Evolutionary conservation across 2,113 vertebrate genomes (phyloP).

Genomic region (Callocephalon fimbriatum): DNA sequence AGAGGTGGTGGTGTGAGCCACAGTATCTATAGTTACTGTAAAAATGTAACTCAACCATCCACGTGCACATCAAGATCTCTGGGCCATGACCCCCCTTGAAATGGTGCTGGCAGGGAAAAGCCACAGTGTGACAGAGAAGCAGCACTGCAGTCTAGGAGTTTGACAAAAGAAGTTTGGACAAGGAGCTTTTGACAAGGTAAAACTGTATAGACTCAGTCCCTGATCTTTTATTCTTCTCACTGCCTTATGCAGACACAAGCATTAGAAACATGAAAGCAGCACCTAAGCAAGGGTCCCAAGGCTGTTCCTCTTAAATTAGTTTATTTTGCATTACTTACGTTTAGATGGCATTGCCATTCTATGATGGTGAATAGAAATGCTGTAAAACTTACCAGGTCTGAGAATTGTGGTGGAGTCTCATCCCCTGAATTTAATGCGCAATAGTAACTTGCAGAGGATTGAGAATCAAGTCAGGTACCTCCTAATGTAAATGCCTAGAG

Average conservation of each 20-base stretch:
- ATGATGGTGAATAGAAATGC: not conserved
- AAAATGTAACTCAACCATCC: not conserved
- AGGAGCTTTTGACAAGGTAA: not conserved
- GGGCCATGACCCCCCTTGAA: not conserved
- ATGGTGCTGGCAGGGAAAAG: not conserved
- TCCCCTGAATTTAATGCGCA: not conserved
- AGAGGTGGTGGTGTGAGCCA: not conserved
- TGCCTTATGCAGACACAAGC: not conserved
- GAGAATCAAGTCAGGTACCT: not conserved
- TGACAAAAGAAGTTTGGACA: not conserved
- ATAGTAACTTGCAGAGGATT: not conserved
- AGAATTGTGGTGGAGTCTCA: not conserved
- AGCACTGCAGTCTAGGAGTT: not conserved
- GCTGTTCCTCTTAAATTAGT: not conserved
- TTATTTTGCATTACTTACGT: not conserved
- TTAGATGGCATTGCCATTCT: not conserved
- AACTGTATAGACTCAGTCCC: not conserved
- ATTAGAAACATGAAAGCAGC: not conserved
- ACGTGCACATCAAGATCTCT: not conserved
- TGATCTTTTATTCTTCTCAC: slow-evolving; percentile 11
- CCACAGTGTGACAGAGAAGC: not conserved
- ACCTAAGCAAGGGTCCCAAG: not conserved
- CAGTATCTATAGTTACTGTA: not conserved
- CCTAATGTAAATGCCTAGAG: not conserved
- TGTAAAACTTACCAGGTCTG: not conserved